Evolutionary conservation across 2,113 vertebrate genomes (phyloP).

Genomic region (Passer montanus): DNA sequence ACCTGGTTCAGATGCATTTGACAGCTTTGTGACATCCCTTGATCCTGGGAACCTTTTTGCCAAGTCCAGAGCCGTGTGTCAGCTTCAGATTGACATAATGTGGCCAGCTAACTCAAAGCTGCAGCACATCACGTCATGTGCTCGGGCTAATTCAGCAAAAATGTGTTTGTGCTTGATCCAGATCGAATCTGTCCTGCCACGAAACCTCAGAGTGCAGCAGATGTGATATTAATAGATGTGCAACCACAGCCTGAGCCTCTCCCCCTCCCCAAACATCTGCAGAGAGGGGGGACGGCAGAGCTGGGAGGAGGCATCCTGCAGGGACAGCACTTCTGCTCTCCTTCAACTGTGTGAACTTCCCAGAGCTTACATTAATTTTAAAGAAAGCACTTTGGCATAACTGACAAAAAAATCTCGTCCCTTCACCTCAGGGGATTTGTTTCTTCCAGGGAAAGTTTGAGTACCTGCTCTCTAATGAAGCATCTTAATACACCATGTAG

Average conservation of each 20-base stretch:
- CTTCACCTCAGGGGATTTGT: not conserved
- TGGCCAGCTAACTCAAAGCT: not conserved
- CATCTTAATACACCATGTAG: not conserved
- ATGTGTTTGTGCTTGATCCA: slow-evolving; percentile 51
- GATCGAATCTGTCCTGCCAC: slow-evolving; percentile 40
- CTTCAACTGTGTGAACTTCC: not conserved
- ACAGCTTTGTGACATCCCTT: not conserved
- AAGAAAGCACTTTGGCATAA: slow-evolving; percentile 17
- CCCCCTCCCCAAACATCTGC: slow-evolving; percentile 45
- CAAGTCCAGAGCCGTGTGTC: not conserved
- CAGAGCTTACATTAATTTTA: slow-evolving; percentile 3
- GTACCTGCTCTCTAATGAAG: not conserved
- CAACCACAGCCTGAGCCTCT: slow-evolving; percentile 13
- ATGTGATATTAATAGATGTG: slow-evolving; percentile 62
- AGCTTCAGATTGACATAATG: not conserved
- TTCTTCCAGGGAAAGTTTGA: slow-evolving; percentile 21
- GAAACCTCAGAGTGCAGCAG: slow-evolving; percentile 36
- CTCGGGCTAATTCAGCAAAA: slow-evolving; percentile 4
- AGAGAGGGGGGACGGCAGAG: not conserved
- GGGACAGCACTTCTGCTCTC: slow-evolving; percentile 28
- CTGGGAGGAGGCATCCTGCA: slow-evolving; percentile 30
- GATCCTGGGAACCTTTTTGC: not conserved
- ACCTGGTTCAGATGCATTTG: not conserved
- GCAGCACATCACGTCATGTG: not conserved
- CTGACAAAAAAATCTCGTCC: not conserved